Base-by-base conservation (phyloP, 2,113 vertebrate species). In the Nematolebias whitei region DNA sequence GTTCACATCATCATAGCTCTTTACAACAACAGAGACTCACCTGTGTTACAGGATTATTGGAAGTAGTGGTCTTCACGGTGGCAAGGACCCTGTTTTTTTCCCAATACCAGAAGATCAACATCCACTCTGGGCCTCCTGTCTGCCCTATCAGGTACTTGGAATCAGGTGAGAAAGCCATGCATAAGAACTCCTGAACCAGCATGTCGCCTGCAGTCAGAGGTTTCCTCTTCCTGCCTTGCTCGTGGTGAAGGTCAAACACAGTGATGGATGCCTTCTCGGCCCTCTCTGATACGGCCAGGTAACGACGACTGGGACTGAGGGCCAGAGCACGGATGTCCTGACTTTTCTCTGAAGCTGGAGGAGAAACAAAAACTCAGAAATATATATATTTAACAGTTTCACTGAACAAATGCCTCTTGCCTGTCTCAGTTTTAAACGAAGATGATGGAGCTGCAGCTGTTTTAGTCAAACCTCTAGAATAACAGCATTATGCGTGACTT, bases 161-260 rank as follows among this genome's bases (percentile, higher is more conserved):
- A 79, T 98, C 94, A 0, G 94, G 93, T 32, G 97, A 99, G 89
- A 99, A 99, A 35, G 94, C 95, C 83, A 98, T 73, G 74, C 90
- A 91, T 32, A 93, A 77, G 19, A 93, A 94, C 73, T 91, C 90
- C 32, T 89, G 86, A 66, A 81, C 88, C 0, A 59, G 44, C 29
- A 90, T 19, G 19, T 95, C 92, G 16, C 91, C 91, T 10, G 81
- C 78, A 5, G 71, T 92, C 78, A 97, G 86, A 24, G 92, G 75
- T 66, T 94, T 94, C 29, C 93, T 92, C 60, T 92, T 95, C 63
- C 88, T 91, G 78, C 90, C 93, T 41, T 94, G 91, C 40, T 90
- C 90, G 2, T 93, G 85, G 49, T 93, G 89, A 75, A 99, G 88
- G 70, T 98, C 95, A 4, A 93, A 94, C 66, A 98, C 90, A 0